A percentile compares a stretch with the other conserved stretches of the same genome.
Evolutionary conservation across 2,113 vertebrate species (phyloP).

Genomic region (Cichladusa arquata): DNA sequence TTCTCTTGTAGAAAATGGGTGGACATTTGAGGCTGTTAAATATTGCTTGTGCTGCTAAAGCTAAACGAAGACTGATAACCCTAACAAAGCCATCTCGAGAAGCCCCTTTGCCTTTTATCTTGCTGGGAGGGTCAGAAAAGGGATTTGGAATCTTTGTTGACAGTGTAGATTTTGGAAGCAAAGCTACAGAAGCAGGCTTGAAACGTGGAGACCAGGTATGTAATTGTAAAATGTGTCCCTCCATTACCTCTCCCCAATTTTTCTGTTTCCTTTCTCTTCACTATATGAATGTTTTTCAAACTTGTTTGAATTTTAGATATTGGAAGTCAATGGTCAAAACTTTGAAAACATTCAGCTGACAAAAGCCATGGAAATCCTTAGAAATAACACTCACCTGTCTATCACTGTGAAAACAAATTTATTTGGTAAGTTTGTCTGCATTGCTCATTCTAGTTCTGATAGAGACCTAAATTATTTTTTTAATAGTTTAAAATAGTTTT

Average conservation of each 20-base stretch:
- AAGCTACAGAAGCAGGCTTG: constrained; percentile 92
- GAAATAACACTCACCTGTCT: constrained; percentile 98
- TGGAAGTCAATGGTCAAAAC: constrained; percentile 98
- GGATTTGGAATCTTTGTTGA: constrained; percentile 96
- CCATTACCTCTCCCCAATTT: fast-evolving
- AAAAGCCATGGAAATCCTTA: constrained; percentile 98
- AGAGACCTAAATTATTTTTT: not conserved
- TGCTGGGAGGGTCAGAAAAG: constrained; percentile 95
- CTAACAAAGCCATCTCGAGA: constrained; percentile 94
- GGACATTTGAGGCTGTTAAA: constrained; percentile 97
- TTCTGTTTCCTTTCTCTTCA: not conserved
- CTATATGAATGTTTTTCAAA: not conserved
- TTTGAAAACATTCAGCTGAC: constrained; percentile 97
- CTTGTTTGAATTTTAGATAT: constrained; percentile 77
- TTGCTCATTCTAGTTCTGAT: not conserved
- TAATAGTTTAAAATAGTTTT: not conserved
- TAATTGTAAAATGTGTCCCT: not conserved
- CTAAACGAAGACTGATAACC: constrained; percentile 92
- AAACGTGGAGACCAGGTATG: constrained; percentile 95
- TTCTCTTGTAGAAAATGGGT: constrained; percentile 90
- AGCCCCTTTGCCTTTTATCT: constrained; percentile 89
- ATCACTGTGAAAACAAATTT: constrained; percentile 99
- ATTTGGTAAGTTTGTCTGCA: constrained; percentile 80
- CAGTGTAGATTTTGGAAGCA: constrained; percentile 91
- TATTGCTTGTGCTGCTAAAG: constrained; percentile 98